Base-by-base conservation (phyloP, 2,888 invertebrate genomes). In the Pristionchus fissidentatus region DNA sequence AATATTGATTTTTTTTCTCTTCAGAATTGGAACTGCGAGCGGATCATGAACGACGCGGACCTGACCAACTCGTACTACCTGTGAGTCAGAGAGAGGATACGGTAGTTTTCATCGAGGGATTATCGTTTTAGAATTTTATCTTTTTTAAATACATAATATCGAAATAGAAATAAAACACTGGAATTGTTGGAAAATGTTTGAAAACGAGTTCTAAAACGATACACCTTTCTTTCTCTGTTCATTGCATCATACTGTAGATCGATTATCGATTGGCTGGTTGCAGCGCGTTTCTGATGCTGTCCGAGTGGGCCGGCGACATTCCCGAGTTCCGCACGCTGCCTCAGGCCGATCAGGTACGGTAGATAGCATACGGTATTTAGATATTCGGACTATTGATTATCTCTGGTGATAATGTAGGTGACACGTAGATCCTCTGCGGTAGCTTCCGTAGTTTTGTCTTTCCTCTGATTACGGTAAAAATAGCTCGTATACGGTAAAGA, bases 221-320 rank as follows among this genome's bases (percentile, higher is more conserved):
- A 15, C 60, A 60, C 8, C 13, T 15, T 15, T n/a, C n/a, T n/a
- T 26, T 26, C 8, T 26, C 7, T 8, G 29, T 15, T 15, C 60
- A 60, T 60, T 10, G 60, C 8, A n/a, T 60, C n/a, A 60, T n/a
- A n/a, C n/a, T n/a, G n/a, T n/a, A n/a, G n/a, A n/a, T n/a, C n/a
- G 29, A 66, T 38, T 66, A 66, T 66, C 38, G 66, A 38, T 66
- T 55, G 4, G n/a, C 5, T 32, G 1, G 3, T 35, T 80, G 38
- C 80, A 84, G 89, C n/a, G 86, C 87, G 7, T 89, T 89, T 82
- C 87, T 89, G 1, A 87, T 89, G 26, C 86, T 87, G 26, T 88
- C 89, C 70, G 89, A 89, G 43, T 89, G 89, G 89, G 89, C 89
- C 35, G 87, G 89, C 86, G 87, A 88, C 35, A 89, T 89, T 29